phyloP scores from a whole-genome alignment of 1,140 invertebrate genomes.

The Onthophagus taurus region DNA sequence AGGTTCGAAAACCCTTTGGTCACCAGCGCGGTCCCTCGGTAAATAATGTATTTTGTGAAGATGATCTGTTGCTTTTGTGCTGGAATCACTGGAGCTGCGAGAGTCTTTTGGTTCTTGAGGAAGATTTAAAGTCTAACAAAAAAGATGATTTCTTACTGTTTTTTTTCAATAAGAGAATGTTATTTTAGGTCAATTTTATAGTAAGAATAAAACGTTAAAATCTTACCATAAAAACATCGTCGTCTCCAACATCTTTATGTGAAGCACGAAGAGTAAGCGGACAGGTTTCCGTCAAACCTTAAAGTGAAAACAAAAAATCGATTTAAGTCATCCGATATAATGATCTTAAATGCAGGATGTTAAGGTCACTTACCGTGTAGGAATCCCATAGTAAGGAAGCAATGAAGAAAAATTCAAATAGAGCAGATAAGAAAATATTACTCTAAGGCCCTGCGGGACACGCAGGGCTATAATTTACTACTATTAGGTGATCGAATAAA shows the following conservation, averaged over 20 bases:
- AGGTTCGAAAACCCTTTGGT: slow-evolving; percentile 17
- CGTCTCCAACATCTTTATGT: slow-evolving; percentile 61
- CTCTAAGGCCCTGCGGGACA: slow-evolving; percentile 22
- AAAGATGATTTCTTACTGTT: slow-evolving; percentile 8
- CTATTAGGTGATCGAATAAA: neutral
- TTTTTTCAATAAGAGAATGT: neutral
- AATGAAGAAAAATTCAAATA: slow-evolving; percentile 44
- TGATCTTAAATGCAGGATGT: neutral
- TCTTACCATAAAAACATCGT: slow-evolving; percentile 78
- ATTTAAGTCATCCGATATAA: neutral
- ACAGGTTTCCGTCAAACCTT: slow-evolving; percentile 39
- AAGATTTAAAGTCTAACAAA: slow-evolving; percentile 64
- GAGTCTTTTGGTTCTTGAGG: slow-evolving; percentile 59
- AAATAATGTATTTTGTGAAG: slow-evolving; percentile 32
- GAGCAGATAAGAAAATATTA: slow-evolving; percentile 51
- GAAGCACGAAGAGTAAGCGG: slow-evolving; percentile 41
- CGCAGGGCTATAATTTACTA: slow-evolving; percentile 13
- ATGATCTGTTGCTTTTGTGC: slow-evolving; percentile 37
- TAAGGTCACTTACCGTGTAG: slow-evolving; percentile 45
- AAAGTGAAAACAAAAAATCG: slow-evolving; percentile 8
- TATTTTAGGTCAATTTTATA: neutral
- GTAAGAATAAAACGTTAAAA: neutral
- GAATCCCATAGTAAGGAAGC: slow-evolving; percentile 50
- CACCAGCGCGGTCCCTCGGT: slow-evolving; percentile 28
- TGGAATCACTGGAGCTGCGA: slow-evolving; percentile 54